These are phyloP conservation scores for Drosophila chauvacae DNA, from an alignment of 1,140 invertebrate genomes.

Conservation along the genomic window DNA sequence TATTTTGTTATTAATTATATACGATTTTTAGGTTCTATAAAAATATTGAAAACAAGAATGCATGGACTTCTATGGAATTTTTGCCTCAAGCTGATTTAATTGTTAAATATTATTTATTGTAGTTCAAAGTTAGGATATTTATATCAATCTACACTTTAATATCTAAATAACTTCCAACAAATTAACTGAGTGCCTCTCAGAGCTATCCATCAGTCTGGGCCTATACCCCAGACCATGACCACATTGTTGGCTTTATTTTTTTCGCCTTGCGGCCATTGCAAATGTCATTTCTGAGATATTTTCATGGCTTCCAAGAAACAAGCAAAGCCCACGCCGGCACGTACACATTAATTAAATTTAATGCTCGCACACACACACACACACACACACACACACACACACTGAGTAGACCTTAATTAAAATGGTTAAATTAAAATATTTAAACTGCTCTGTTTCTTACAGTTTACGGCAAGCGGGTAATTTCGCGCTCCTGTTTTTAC, in stretches of 20 bases:
- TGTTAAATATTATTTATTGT: neutral
- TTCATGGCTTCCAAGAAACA: constrained; percentile 31
- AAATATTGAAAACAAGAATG: neutral
- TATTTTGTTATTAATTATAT: neutral
- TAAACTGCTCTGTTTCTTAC: constrained; percentile 43
- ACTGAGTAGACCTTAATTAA: constrained; percentile 56
- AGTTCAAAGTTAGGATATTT: neutral
- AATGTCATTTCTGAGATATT: constrained; percentile 68
- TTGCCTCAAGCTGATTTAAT: neutral
- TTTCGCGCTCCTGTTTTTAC: constrained; percentile 83
- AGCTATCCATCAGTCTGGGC: constrained; percentile 26
- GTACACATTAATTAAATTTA: constrained; percentile 55
- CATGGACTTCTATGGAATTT: neutral
- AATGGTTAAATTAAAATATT: constrained; percentile 47
- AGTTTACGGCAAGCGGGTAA: constrained; percentile 84
- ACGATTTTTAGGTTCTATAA: neutral
- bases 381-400: constrained; percentile 11
- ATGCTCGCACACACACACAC: constrained; percentile 25
- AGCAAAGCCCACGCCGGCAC: constrained; percentile 54
- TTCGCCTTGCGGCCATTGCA: constrained; percentile 48
- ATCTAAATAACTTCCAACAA: neutral
- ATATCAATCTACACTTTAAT: neutral
- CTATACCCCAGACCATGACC: constrained; percentile 39
- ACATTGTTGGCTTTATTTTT: constrained; percentile 29
- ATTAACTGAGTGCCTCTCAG: too few species aligned